Evolutionary conservation across 2,797 vertebrate genomes (phyloP).

Genomic region (Arnoldichthys spilopterus): DNA sequence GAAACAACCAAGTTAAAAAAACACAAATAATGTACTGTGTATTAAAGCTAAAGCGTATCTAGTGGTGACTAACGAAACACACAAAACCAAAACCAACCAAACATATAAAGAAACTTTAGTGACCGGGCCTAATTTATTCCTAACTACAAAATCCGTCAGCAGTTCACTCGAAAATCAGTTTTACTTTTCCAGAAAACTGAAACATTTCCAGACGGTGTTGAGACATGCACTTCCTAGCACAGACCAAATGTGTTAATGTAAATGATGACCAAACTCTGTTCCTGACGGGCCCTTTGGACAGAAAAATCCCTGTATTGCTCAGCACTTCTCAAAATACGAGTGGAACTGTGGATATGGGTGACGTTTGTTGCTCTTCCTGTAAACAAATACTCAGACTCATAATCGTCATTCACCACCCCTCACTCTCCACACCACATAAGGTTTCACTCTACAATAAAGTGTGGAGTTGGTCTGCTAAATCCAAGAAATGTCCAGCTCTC

Average conservation of each 20-base stretch:
- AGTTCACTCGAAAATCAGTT: background rate
- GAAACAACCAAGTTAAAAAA: background rate
- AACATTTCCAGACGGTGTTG: background rate
- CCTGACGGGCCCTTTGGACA: background rate
- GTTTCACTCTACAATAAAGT: background rate
- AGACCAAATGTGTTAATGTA: conserved; percentile 22
- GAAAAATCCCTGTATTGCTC: conserved; percentile 28
- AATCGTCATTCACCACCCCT: background rate
- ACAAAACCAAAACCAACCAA: background rate
- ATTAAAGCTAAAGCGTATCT: background rate
- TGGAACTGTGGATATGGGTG: conserved; percentile 1
- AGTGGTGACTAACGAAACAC: background rate
- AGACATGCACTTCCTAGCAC: conserved; percentile 15
- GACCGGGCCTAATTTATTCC: background rate
- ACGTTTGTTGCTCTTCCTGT: conserved; percentile 22
- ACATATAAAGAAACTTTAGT: background rate
- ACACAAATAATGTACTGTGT: background rate
- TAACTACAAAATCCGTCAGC: background rate
- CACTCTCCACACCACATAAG: background rate
- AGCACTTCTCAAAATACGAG: conserved; percentile 9
- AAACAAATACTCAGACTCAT: conserved; percentile 16
- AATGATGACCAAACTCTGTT: conserved; percentile 34
- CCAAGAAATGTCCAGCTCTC: background rate
- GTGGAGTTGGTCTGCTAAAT: background rate
- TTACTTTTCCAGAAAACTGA: conserved; percentile 19